Evolutionary conservation across 2,113 vertebrate genomes (phyloP).

Genomic region (Mustela nigripes): DNA sequence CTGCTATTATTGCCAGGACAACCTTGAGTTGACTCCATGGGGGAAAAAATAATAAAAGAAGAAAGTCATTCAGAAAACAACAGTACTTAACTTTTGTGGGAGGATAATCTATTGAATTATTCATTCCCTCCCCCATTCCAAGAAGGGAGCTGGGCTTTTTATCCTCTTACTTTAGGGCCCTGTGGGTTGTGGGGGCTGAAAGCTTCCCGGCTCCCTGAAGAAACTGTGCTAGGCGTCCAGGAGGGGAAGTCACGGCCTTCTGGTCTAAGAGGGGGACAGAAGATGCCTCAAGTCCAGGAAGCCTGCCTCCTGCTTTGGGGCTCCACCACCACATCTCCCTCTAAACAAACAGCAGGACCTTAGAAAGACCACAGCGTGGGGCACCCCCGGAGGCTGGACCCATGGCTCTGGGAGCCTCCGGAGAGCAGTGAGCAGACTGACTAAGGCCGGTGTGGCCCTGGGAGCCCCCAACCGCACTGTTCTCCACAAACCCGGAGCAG

Average conservation of each 20-base stretch:
- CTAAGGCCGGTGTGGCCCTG: background rate
- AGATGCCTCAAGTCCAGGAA: background rate
- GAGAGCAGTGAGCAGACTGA: background rate
- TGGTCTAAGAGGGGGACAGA: background rate
- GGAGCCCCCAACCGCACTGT: no score
- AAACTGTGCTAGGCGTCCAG: background rate
- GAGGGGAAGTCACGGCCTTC: background rate
- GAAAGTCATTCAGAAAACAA: slow-evolving; percentile 37
- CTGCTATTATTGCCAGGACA: background rate
- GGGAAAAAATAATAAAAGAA: slow-evolving; percentile 5
- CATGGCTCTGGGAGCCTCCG: background rate
- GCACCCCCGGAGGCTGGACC: background rate
- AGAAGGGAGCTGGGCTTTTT: background rate
- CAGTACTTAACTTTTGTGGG: background rate
- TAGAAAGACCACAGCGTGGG: background rate
- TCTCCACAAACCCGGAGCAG: background rate
- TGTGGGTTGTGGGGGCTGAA: background rate
- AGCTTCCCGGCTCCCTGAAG: background rate
- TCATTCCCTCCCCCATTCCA: background rate
- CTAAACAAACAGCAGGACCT: background rate
- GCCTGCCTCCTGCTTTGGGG: no score
- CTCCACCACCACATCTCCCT: background rate
- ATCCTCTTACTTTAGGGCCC: background rate
- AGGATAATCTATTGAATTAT: slow-evolving; percentile 1
- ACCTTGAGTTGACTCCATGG: background rate